These are phyloP conservation scores for Heptranchias perlo DNA, from an alignment of 2,113 vertebrate genomes.

Conservation along the genomic window DNA sequence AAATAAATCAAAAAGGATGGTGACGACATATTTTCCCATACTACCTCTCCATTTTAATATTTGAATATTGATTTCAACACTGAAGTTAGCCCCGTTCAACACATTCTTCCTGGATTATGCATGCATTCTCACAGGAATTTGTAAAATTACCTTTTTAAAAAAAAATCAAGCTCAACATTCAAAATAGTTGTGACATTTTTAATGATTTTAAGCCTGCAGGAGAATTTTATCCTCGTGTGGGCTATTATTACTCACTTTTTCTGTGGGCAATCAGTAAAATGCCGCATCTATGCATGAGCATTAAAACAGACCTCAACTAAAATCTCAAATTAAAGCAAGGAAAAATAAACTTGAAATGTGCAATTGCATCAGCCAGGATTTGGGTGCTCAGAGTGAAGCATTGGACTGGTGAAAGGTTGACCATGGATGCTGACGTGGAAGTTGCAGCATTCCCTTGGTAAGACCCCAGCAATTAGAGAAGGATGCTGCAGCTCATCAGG, in stretches of 20 bases:
- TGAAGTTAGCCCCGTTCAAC: background rate
- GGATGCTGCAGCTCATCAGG: background rate
- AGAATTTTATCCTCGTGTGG: background rate
- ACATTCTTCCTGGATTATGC: background rate
- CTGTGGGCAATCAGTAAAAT: background rate
- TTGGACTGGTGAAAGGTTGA: background rate
- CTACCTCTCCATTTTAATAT: background rate
- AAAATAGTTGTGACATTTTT: background rate
- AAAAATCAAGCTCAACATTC: background rate
- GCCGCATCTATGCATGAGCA: background rate
- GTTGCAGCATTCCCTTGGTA: background rate
- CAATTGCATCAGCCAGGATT: background rate
- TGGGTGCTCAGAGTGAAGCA: background rate
- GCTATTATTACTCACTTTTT: background rate
- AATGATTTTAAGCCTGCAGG: background rate
- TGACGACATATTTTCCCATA: background rate
- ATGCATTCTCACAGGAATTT: background rate
- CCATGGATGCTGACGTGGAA: background rate
- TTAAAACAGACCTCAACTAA: background rate
- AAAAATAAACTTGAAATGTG: background rate
- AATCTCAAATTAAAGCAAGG: background rate
- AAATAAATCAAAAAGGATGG: background rate
- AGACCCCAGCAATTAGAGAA: background rate
- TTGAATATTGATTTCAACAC: background rate
- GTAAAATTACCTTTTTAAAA: background rate